phyloP scores from a whole-genome alignment of 2,113 vertebrate genomes.

The Ondatra zibethicus region DNA sequence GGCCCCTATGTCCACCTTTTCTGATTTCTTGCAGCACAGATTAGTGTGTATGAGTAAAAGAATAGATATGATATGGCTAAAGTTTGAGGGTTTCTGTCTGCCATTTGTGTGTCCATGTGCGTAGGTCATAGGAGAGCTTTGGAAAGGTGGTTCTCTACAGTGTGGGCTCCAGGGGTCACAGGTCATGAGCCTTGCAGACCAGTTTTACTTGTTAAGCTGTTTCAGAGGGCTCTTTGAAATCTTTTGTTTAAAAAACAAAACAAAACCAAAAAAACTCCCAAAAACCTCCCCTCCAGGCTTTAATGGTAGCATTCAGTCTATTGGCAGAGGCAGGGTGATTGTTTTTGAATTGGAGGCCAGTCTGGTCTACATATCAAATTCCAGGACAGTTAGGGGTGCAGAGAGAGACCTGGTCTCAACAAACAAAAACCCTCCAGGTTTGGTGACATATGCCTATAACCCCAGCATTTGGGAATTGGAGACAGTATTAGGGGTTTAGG shows the following conservation, averaged over 20 bases:
- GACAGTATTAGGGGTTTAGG: background rate
- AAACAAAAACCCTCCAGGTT: background rate
- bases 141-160: background rate
- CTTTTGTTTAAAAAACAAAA: slow-evolving; percentile 20
- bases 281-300: background rate
- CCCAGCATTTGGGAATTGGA: background rate
- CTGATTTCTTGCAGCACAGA: background rate
- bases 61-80: background rate
- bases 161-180: background rate
- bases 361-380: background rate
- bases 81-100: background rate
- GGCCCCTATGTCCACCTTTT: background rate
- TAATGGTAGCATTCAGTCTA: background rate
- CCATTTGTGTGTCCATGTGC: background rate
- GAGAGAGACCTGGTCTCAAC: background rate
- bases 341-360: background rate
- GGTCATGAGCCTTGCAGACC: background rate
- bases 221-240: background rate
- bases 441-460: background rate
- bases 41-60: slow-evolving; percentile 45
- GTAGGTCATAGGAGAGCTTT: background rate
- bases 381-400: background rate
- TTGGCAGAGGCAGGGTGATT: background rate
- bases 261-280: too few species aligned
- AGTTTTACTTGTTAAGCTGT: background rate